Conservation (phyloP, 2,888 invertebrate species). For the Chrysolina americana region DNA sequence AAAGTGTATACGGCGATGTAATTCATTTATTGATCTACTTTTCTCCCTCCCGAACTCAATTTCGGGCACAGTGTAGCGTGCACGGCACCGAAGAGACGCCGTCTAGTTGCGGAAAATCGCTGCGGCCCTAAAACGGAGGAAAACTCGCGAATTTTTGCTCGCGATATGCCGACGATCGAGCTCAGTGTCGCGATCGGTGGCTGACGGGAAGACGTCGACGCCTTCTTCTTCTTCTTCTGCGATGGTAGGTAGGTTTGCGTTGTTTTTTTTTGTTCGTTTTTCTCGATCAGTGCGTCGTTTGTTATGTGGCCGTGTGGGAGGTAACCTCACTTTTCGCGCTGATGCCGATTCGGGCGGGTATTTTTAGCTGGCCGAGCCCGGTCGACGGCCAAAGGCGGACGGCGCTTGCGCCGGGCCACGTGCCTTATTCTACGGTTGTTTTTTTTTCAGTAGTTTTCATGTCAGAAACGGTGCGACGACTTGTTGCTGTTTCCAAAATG, state of each 20-base stretch:
- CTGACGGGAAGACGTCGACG: not conserved
- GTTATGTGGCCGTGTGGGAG: not conserved
- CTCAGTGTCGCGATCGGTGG: too few relatives aligned
- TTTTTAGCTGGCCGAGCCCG: constrained; percentile 12
- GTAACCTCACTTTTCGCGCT: constrained; percentile 14
- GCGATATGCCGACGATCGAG: not conserved
- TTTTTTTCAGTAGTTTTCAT: not conserved
- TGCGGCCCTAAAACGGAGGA: too few relatives aligned
- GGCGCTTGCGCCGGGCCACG: not conserved
- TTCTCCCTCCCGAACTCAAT: constrained; percentile 57
- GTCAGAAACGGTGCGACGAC: not conserved
- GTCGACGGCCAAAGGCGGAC: not conserved
- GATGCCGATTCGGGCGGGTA: constrained; percentile 2
- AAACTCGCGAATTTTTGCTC: constrained; percentile 3
- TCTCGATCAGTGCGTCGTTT: not conserved
- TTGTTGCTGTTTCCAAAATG: constrained; percentile 11
- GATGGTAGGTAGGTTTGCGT: constrained; percentile 13
- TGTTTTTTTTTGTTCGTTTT: not conserved
- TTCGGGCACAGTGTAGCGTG: constrained; percentile 28
- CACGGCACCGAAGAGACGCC: constrained; percentile 26
- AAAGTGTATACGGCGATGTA: constrained; percentile 67
- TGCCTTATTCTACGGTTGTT: not conserved
- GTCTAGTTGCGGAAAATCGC: constrained; percentile 16
- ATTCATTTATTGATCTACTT: constrained; percentile 71
- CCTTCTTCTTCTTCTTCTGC: not conserved